Percentiles rank a stretch among this genome's conserved stretches.
Evolutionary conservation across 2,113 vertebrate genomes (phyloP).

Genomic region (Pteronura brasiliensis): DNA sequence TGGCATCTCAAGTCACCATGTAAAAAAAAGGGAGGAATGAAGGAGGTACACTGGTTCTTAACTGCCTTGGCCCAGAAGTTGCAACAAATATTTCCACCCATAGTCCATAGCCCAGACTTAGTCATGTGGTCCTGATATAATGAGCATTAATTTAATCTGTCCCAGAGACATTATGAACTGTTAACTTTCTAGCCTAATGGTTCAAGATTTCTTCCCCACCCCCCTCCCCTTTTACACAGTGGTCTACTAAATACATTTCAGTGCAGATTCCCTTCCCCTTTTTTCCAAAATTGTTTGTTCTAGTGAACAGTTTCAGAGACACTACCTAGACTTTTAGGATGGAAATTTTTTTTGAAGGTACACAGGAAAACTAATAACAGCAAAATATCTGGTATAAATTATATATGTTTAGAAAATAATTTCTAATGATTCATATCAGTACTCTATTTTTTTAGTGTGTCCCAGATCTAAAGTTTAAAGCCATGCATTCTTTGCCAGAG

Average conservation of each 20-base stretch:
- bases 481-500: not conserved
- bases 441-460: not conserved
- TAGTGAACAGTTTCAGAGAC: not conserved
- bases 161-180: not conserved
- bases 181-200: not conserved
- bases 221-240: rapidly evolving
- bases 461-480: not conserved
- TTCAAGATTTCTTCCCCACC: not conserved
- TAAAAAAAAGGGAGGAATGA: not conserved
- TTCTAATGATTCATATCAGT: not conserved
- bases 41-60: not conserved
- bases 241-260: not conserved
- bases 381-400: not conserved
- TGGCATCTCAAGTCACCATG: not conserved
- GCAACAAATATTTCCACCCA: not conserved
- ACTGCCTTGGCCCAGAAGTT: not conserved
- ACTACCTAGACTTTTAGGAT: not conserved
- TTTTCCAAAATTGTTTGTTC: not conserved
- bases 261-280: not conserved
- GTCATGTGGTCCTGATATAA: not conserved
- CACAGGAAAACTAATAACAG: not conserved
- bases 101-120: not conserved
- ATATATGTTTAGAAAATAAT: not conserved
- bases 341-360: not conserved
- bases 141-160: not conserved